phyloP scores from a whole-genome alignment of 2,888 invertebrate species.

The Crocallis elinguaria region DNA sequence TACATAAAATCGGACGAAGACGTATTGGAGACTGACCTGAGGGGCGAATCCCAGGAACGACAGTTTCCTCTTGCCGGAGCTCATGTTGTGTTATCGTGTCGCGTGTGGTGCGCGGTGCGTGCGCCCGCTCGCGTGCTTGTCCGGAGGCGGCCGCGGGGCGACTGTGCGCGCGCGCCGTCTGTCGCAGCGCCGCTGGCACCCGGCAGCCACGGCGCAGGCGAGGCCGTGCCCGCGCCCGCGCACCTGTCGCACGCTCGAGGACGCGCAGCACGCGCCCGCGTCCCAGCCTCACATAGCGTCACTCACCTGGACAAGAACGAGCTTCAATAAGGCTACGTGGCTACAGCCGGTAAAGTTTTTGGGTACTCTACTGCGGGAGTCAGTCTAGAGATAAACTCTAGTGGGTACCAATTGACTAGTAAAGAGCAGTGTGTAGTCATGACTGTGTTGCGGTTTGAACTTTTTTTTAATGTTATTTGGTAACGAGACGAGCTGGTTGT shows the following conservation, averaged over 20 bases:
- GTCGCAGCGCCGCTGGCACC: not conserved
- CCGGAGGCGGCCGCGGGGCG: conserved; percentile 37
- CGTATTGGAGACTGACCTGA: conserved; percentile 70
- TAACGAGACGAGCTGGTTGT: too few species aligned
- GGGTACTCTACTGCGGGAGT: too few species aligned
- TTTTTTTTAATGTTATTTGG: too few species aligned
- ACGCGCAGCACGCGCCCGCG: not conserved
- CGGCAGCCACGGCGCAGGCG: not conserved
- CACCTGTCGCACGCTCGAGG: conserved; percentile 17
- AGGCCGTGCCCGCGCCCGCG: conserved; percentile 15
- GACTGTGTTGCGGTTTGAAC: too few species aligned
- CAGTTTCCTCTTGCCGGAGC: conserved; percentile 87
- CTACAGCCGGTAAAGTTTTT: too few species aligned
- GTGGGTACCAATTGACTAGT: too few species aligned
- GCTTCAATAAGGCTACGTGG: too few species aligned
- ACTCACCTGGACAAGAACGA: conserved; percentile 2
- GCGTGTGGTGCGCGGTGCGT: conserved; percentile 33
- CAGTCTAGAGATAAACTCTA: too few species aligned
- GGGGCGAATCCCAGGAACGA: conserved; percentile 90
- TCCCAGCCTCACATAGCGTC: conserved; percentile 4
- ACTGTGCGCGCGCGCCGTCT: conserved; percentile 15
- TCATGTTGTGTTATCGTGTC: conserved; percentile 49
- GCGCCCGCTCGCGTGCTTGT: conserved; percentile 31
- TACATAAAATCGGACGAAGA: not conserved
- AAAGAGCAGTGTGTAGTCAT: too few species aligned